Conservation (phyloP, 1,140 invertebrate species). For the Sarcophaga peregrina region DNA sequence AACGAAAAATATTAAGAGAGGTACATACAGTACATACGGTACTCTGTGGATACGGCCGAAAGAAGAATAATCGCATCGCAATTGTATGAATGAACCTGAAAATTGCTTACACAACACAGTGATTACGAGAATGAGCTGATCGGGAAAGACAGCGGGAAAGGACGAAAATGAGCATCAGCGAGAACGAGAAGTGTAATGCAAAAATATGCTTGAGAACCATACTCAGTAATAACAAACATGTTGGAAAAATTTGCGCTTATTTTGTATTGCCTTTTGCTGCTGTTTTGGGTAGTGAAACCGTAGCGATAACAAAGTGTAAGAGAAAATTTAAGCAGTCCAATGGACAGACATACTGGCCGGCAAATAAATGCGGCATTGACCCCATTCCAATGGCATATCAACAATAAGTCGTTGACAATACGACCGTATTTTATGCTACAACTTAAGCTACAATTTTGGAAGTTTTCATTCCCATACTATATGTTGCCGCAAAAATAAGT, state of each 20-base stretch:
- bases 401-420: too few relatives aligned
- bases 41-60: neutral
- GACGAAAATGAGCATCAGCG: neutral
- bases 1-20: neutral
- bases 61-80: neutral
- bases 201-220: too few relatives aligned
- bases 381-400: slow-evolving; percentile 56
- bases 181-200: neutral
- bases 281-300: neutral
- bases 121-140: too few relatives aligned
- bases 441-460: too few relatives aligned
- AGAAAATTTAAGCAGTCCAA: neutral
- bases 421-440: too few relatives aligned
- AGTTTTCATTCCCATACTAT: too few relatives aligned
- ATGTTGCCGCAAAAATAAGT: too few relatives aligned
- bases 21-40: neutral
- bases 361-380: slow-evolving; percentile 55
- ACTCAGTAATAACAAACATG: slow-evolving; percentile 1
- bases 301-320: neutral
- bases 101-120: neutral
- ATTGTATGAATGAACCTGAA: slow-evolving; percentile 8
- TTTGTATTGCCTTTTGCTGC: neutral
- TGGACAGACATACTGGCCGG: slow-evolving; percentile 14
- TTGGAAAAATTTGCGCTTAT: neutral
- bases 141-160: neutral